Base-by-base conservation (phyloP, 2,888 invertebrate genomes). In the Apoda limacodes region DNA sequence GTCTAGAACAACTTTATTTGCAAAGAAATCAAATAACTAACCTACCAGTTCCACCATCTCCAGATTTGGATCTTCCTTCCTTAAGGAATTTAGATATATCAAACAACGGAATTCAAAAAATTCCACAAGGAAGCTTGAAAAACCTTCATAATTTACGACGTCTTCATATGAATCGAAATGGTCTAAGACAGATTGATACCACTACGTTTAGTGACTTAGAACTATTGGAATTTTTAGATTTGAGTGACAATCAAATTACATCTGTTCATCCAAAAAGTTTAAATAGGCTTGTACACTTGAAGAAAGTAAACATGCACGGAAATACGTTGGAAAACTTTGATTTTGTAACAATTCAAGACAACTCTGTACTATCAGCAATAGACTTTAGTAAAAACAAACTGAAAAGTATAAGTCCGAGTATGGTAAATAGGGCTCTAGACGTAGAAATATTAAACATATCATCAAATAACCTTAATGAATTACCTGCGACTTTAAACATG, bases 371-470 rank as follows among this genome's bases (percentile, higher is more conserved):
- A 28, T 86, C 86, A 35, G 81, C 82, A 28, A 53, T 93, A 21
- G 91, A 93, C 59, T 69, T 93, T 12, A 92, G 92, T 42, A 83
- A 85, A 46, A 93, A 93, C 60, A 85, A 85, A 55, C 60, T 93
- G 23, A 85, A 86, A 22, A 87, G 84, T 48, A 84, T 92, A 37
- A 83, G 84, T 2, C 84, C 86, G 2, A 82, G 81, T 1, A 82
- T 85, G 10, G 84, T 92, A 23, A 83, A 85, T 13, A 78, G 80
- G 53, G 84, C 83, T 28, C 82, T 88, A 39, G 84, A 88, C 24
- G 76, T 94, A 25, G 87, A 90, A 64, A 84, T 85, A 42, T 63
- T 94, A 14, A 89, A 92, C 59, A 83, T 90, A 30, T 92, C 93
- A 0, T 86, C 89, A 35, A 95, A 95, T 60, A 85, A 84, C 32